Percentiles rank a stretch among this genome's conserved stretches.
Evolutionary conservation across 2,797 vertebrate species (phyloP).

Genomic region (Tamandua tetradactyla): DNA sequence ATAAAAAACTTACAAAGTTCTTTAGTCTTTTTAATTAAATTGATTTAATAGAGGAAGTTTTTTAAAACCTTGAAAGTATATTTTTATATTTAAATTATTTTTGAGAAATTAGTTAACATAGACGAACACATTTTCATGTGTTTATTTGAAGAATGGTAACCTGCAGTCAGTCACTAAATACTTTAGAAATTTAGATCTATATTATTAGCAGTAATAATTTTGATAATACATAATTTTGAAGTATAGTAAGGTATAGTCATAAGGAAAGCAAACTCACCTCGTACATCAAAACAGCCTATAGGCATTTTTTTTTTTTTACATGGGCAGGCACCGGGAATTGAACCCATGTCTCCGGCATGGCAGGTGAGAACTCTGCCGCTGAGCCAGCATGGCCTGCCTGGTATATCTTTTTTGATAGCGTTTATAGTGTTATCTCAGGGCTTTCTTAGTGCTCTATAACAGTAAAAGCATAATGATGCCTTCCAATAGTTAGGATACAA

Average conservation of each 20-base stretch:
- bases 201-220: background rate
- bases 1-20: too few relatives aligned
- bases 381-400: too few relatives aligned
- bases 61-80: background rate
- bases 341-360: too few relatives aligned
- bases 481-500: background rate
- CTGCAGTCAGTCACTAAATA: background rate
- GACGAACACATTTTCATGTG: background rate
- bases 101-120: background rate
- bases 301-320: too few relatives aligned
- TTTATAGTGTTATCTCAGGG: rapidly evolving
- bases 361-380: too few relatives aligned
- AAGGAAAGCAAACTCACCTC: too few relatives aligned
- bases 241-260: background rate
- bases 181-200: background rate
- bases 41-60: background rate
- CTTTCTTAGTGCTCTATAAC: background rate
- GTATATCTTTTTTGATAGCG: too few relatives aligned
- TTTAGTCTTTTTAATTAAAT: background rate
- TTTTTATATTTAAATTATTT: background rate
- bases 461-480: rapidly evolving
- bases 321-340: too few relatives aligned
- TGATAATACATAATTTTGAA: background rate
- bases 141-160: background rate
- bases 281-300: rapidly evolving